phyloP scores from a whole-genome alignment of 23 tunicate genomes.

The Diplosoma virens region DNA sequence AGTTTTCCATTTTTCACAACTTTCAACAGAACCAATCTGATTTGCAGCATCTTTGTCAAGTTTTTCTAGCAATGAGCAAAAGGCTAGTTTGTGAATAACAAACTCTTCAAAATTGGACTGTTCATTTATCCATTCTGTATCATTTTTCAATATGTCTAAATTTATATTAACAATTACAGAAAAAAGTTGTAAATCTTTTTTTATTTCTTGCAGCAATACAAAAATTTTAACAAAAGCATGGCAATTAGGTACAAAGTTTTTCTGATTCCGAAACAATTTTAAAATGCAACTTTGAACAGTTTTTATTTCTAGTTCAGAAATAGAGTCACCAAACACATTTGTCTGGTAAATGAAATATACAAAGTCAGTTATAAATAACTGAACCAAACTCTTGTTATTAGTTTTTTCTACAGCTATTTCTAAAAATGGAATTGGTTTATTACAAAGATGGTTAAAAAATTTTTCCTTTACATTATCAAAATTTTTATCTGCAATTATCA shows the following conservation, averaged over 20 bases:
- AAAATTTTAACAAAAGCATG: slow-evolving; percentile 51
- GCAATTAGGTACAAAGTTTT: not conserved
- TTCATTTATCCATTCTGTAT: slow-evolving; percentile 24
- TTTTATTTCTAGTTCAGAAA: not conserved
- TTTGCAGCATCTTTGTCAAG: no score
- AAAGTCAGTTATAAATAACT: slow-evolving; percentile 23
- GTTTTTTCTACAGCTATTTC: no score
- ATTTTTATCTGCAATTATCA: not conserved
- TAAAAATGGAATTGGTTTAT: no score
- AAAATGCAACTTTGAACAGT: not conserved
- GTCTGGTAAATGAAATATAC: slow-evolving; percentile 10
- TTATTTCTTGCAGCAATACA: slow-evolving; percentile 10
- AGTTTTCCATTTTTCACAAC: no score
- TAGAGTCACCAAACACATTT: not conserved
- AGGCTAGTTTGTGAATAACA: not conserved
- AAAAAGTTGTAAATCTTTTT: slow-evolving; percentile 14
- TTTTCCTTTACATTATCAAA: not conserved
- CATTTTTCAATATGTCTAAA: slow-evolving; percentile 12
- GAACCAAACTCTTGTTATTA: no score
- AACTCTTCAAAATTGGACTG: not conserved
- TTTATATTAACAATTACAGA: slow-evolving; percentile 27
- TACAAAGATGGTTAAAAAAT: not conserved
- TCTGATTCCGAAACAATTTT: not conserved
- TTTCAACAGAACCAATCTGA: no score
- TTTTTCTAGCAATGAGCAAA: no score